These are phyloP conservation scores for Scaptomyza tumidula DNA, from an alignment of 2,888 invertebrate species.

Conservation along the genomic window DNA sequence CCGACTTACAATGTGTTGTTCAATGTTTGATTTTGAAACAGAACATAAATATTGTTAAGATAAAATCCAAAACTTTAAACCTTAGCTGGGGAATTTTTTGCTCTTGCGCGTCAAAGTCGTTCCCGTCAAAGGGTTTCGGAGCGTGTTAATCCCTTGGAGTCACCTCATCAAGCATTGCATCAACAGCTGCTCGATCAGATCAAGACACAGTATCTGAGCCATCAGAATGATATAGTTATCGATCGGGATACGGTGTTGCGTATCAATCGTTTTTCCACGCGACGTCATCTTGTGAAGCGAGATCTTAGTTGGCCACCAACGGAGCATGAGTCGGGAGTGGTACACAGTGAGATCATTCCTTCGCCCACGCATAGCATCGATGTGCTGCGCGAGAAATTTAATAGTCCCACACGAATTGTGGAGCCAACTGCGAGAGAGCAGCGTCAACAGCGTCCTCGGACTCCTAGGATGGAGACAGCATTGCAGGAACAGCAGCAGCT, in stretches of 20 bases:
- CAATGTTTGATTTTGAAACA: background rate
- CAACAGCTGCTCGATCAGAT: slow-evolving; percentile 80
- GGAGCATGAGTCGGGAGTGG: slow-evolving; percentile 16
- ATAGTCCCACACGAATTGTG: slow-evolving; percentile 75
- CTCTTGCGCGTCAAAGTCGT: slow-evolving; percentile 79
- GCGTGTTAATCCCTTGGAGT: background rate
- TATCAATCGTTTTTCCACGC: slow-evolving; percentile 83
- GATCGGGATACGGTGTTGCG: slow-evolving; percentile 84
- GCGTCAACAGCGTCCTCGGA: slow-evolving; percentile 41
- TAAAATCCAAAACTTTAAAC: slow-evolving; percentile 1
- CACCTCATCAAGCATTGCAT: slow-evolving; percentile 70
- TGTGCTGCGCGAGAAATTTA: slow-evolving; percentile 81
- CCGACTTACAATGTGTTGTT: slow-evolving; percentile 7
- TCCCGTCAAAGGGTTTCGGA: slow-evolving; percentile 69
- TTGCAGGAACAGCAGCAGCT: background rate
- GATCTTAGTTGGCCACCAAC: slow-evolving; percentile 84
- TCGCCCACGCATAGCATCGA: slow-evolving; percentile 78
- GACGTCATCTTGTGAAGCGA: slow-evolving; percentile 77
- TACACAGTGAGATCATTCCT: slow-evolving; percentile 4
- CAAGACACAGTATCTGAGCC: slow-evolving; percentile 78
- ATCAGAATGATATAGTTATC: slow-evolving; percentile 81
- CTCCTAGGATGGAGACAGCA: background rate
- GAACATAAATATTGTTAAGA: background rate
- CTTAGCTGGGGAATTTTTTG: slow-evolving; percentile 48
- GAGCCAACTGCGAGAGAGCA: slow-evolving; percentile 59